A percentile compares a stretch with the other conserved stretches of the same genome.
Conservation (phyloP, 2,113 vertebrate genomes). For the Aramus guarauna region DNA sequence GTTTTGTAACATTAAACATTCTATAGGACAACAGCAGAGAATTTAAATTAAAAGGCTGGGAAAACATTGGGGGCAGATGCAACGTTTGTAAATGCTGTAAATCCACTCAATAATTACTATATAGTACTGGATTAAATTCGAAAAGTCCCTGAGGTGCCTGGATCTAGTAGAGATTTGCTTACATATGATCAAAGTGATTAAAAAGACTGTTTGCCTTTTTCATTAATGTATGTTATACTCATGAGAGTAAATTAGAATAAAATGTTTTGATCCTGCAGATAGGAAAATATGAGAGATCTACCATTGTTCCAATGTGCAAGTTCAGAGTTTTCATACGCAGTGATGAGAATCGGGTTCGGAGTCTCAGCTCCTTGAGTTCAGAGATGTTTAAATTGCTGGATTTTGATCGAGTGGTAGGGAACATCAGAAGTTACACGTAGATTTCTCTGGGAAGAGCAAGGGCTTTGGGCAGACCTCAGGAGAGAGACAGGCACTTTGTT, state of each 20-base stretch:
- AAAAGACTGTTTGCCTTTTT: not conserved
- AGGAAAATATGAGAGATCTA: not conserved
- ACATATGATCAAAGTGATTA: not conserved
- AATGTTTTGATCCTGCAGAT: not conserved
- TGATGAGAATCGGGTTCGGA: not conserved
- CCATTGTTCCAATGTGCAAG: not conserved
- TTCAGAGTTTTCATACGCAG: not conserved
- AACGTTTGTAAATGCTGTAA: not conserved
- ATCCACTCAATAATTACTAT: not conserved
- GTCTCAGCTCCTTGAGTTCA: not conserved
- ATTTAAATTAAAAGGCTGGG: not conserved
- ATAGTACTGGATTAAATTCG: not conserved
- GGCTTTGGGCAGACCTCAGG: not conserved
- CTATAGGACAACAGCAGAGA: not conserved
- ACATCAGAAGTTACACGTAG: not conserved
- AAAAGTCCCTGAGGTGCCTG: not conserved
- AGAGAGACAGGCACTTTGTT: not conserved
- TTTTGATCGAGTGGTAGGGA: not conserved
- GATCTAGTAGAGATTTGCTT: not conserved
- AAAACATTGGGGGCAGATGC: not conserved
- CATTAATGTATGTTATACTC: not conserved
- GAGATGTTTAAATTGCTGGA: not conserved
- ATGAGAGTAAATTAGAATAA: not conserved
- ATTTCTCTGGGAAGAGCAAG: not conserved
- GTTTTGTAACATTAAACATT: not conserved